phyloP scores from a whole-genome alignment of 2,797 vertebrate genomes.

The Toxotes lorentzi region DNA sequence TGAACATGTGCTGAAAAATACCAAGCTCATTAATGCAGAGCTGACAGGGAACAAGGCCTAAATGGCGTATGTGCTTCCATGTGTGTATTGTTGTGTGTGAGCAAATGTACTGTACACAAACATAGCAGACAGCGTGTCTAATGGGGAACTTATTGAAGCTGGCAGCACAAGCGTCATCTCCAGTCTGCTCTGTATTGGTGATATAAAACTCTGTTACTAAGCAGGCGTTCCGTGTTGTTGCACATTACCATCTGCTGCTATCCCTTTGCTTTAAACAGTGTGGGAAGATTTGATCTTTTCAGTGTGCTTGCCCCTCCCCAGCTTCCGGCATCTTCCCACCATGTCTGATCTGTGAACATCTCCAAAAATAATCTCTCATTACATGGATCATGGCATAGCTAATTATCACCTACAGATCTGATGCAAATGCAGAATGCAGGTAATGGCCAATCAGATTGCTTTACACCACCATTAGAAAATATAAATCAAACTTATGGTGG shows the following conservation, averaged over 20 bases:
- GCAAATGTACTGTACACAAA: slow-evolving; percentile 28
- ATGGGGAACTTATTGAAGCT: slow-evolving; percentile 69
- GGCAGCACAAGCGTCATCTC: slow-evolving; percentile 64
- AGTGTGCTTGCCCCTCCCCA: slow-evolving; percentile 1
- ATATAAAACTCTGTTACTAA: slow-evolving; percentile 77
- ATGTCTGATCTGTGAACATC: slow-evolving; percentile 59
- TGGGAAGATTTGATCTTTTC: slow-evolving; percentile 70
- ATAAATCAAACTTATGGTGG: slow-evolving; percentile 4
- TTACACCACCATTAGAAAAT: neutral
- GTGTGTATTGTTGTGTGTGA: slow-evolving; percentile 18
- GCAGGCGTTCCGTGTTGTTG: slow-evolving; percentile 71
- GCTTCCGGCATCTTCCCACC: slow-evolving; percentile 45
- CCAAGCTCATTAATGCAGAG: slow-evolving; percentile 28
- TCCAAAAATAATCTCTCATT: slow-evolving; percentile 71
- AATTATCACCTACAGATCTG: slow-evolving; percentile 68
- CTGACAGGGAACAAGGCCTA: slow-evolving; percentile 14
- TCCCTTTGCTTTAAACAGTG: slow-evolving; percentile 71
- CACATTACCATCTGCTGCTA: slow-evolving; percentile 80
- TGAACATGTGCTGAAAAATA: slow-evolving; percentile 17
- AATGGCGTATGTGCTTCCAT: slow-evolving; percentile 1
- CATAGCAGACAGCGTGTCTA: slow-evolving; percentile 58
- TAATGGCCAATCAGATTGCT: slow-evolving; percentile 23
- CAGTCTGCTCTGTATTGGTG: slow-evolving; percentile 59
- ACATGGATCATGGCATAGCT: slow-evolving; percentile 46
- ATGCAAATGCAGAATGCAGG: slow-evolving; percentile 45